phyloP scores from a whole-genome alignment of 2,797 vertebrate species.

The Rhinatrema bivittatum region DNA sequence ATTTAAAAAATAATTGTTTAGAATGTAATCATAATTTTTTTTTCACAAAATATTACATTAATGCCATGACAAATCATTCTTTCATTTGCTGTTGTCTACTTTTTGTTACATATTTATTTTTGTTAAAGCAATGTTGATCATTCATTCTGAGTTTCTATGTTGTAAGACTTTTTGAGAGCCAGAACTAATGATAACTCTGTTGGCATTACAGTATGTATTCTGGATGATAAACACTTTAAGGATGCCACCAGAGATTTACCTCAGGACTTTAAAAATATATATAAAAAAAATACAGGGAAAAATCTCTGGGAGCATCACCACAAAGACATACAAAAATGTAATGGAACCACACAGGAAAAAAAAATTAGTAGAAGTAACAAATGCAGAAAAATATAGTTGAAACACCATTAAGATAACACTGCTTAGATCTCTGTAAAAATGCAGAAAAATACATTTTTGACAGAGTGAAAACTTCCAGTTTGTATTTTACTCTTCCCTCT shows the following conservation, averaged over 20 bases:
- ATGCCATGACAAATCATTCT: conserved; percentile 26
- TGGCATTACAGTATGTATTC: conserved; percentile 61
- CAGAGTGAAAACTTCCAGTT: conserved; percentile 51
- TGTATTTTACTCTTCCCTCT: conserved; percentile 11
- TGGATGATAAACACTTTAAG: conserved; percentile 44
- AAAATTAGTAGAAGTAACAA: conserved; percentile 46
- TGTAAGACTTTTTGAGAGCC: conserved; percentile 39
- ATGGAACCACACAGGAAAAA: conserved; percentile 6
- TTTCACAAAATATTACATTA: conserved; percentile 54
- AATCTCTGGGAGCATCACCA: conserved; percentile 48
- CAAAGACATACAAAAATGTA: too few relatives aligned
- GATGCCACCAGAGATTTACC: conserved; percentile 51
- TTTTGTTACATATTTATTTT: conserved; percentile 22
- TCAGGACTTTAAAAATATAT: conserved; percentile 55
- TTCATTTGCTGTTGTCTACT: too few relatives aligned
- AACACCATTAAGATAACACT: conserved; percentile 60
- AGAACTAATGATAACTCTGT: conserved; percentile 48
- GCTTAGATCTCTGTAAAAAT: conserved; percentile 47
- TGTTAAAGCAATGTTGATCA: conserved; percentile 24
- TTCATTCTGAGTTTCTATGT: conserved; percentile 31
- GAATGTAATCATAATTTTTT: conserved; percentile 54
- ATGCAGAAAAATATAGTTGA: conserved; percentile 38
- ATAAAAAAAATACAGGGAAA: conserved; percentile 60
- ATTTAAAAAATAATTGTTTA: conserved; percentile 58
- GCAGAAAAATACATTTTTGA: conserved; percentile 38